Conservation (phyloP, 2,113 vertebrate species). For the Caloenas nicobarica region DNA sequence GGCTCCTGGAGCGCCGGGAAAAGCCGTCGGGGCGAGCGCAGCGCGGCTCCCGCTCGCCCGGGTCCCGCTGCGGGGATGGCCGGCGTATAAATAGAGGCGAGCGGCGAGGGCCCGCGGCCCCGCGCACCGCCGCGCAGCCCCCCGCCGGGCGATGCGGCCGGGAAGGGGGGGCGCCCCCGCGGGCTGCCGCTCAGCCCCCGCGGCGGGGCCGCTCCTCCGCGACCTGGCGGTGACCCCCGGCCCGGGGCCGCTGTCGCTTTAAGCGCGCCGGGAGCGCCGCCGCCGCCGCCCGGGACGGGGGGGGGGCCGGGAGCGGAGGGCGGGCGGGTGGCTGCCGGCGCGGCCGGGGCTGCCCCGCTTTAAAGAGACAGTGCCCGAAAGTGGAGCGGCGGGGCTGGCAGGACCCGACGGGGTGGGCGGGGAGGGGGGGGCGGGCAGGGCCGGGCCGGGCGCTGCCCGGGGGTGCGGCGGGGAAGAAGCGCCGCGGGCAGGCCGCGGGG, state of each 20-base stretch:
- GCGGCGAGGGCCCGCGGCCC: neutral
- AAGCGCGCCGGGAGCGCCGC: constrained; percentile 81
- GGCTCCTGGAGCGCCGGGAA: neutral
- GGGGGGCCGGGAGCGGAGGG: neutral
- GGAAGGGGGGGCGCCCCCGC: neutral
- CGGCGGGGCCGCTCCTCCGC: constrained; percentile 75
- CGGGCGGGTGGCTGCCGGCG: too few species aligned
- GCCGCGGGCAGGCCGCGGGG: neutral
- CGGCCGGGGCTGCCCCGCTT: too few species aligned
- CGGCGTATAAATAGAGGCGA: neutral
- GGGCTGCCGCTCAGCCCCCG: neutral
- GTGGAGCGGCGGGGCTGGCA: too few species aligned
- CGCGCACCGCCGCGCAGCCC: neutral
- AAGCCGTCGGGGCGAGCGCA: neutral
- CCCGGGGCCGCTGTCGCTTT: constrained; percentile 88
- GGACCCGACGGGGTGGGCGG: too few species aligned
- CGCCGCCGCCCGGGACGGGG: constrained; percentile 73
- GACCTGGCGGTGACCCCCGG: constrained; percentile 90
- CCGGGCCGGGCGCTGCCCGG: too few species aligned
- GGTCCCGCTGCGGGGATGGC: neutral
- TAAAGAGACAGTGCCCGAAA: too few species aligned
- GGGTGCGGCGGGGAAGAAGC: too few species aligned
- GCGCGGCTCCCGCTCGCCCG: neutral
- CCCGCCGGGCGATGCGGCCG: neutral
- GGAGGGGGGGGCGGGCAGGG: too few species aligned